Base-by-base conservation (phyloP, 2,113 vertebrate species). In the Lipophrys pholis region DNA sequence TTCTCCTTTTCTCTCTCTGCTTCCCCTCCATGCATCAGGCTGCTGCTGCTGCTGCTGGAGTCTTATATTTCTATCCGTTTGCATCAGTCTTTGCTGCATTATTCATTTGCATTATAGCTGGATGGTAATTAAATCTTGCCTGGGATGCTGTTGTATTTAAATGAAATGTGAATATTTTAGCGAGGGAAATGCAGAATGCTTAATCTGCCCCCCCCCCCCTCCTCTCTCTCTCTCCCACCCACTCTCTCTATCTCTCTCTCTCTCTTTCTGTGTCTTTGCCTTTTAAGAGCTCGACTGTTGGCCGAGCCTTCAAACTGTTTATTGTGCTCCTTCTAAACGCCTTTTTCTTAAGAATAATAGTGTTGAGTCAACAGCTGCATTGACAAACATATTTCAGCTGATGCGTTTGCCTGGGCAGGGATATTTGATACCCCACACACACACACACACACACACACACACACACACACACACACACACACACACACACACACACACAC, bases 111-210 rank as follows among this genome's bases (percentile, higher is more conserved):
- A 91, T 94, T 93, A 93, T 75, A 91, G 6, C 87, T 58, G 84
- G 83, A 85, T 89, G 92, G 90, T 94, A 94, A 94, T 94, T 93
- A 93, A 93, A 92, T 85, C 75, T 88, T 79, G 88, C 89, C 90
- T 78, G 89, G 83, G 83, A 90, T 87, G 89, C 78, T 67, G 90
- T 87, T 91, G 91, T 90, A 91, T 93, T 90, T 90, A 92, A 93
- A 92, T 91, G 87, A 93, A 93, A 92, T 86, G 83, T 90, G 93
- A 93, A 94, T 93, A 92, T 93, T 94, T 94, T 92, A 93, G 87
- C 45, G 73, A 58, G 60, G 81, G 73, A 84, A 86, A 91, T 82
- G 87, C 87, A 82, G 88, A 90, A 90, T 82, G 80, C 85, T 81
- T 91, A 89, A 90, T 91, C 88, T 87, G 78, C 54, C 65, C 79